These are phyloP conservation scores for Drosophila ficusphila DNA, from an alignment of 1,140 invertebrate species.

Conservation along the genomic window DNA sequence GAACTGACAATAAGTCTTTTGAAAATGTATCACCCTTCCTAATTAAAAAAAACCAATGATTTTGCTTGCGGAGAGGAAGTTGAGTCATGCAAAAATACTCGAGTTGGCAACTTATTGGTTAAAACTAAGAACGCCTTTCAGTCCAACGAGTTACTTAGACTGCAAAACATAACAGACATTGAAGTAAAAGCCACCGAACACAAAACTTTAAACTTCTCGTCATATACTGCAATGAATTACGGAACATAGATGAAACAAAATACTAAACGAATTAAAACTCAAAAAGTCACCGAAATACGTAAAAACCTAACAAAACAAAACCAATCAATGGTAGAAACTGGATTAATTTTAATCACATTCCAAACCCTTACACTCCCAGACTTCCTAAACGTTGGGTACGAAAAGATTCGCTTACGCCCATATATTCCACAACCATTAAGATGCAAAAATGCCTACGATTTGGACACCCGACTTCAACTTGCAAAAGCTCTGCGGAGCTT, in stretches of 20 bases:
- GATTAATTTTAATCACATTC: background rate
- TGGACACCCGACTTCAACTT: slow-evolving; percentile 9
- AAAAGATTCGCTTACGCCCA: background rate
- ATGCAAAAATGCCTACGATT: slow-evolving; percentile 13
- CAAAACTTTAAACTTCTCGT: background rate
- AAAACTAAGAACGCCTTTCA: slow-evolving; percentile 5
- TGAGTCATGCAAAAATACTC: slow-evolving; percentile 3
- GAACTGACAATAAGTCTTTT: slow-evolving; percentile 5
- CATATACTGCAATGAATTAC: slow-evolving; percentile 19
- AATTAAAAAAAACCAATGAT: too few relatives aligned
- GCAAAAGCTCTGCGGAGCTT: slow-evolving; percentile 7
- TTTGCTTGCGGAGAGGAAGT: slow-evolving; percentile 11
- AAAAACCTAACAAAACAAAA: slow-evolving; percentile 7
- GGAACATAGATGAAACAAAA: slow-evolving; percentile 9
- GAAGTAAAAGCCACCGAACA: background rate
- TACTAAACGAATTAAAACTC: slow-evolving; percentile 4
- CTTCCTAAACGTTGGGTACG: background rate
- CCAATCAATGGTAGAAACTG: background rate
- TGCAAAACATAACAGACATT: background rate
- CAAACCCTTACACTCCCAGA: background rate
- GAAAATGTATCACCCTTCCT: slow-evolving; percentile 8
- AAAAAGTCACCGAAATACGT: slow-evolving; percentile 8
- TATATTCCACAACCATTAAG: background rate
- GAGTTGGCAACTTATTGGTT: background rate
- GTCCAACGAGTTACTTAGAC: background rate